phyloP scores from a whole-genome alignment of 2,113 vertebrate species.

The Gallinago undulata region DNA sequence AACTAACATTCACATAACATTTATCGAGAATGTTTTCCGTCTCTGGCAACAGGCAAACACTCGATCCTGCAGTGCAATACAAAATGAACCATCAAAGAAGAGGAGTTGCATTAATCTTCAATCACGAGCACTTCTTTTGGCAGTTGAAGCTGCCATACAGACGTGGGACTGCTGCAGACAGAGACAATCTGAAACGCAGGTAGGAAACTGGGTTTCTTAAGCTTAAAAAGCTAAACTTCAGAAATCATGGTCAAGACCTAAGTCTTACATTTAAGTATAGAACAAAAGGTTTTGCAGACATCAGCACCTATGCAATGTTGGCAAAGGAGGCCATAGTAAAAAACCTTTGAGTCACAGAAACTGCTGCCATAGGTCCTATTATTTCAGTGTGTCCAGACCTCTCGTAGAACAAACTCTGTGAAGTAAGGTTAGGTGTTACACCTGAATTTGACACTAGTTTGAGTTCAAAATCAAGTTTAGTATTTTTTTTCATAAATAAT shows the following conservation, averaged over 20 bases:
- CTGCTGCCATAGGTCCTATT: not conserved
- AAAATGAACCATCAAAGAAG: slow-evolving; percentile 85
- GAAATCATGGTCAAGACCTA: not conserved
- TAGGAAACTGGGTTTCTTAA: slow-evolving; percentile 33
- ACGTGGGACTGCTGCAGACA: slow-evolving; percentile 83
- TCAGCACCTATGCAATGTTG: not conserved
- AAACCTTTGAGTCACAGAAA: not conserved
- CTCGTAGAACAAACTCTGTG: not conserved
- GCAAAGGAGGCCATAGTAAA: not conserved
- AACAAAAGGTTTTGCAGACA: not conserved
- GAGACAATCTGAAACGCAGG: slow-evolving; percentile 80
- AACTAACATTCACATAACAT: not conserved
- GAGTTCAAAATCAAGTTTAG: not conserved
- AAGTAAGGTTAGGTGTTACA: not conserved
- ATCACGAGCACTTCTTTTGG: slow-evolving; percentile 91
- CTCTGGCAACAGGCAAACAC: slow-evolving; percentile 17
- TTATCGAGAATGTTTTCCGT: not conserved
- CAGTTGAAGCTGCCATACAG: slow-evolving; percentile 71
- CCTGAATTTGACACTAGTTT: not conserved
- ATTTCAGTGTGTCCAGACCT: not conserved
- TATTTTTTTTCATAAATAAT: not conserved
- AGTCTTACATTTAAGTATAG: not conserved
- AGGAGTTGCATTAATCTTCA: slow-evolving; percentile 92
- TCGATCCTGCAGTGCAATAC: slow-evolving; percentile 85
- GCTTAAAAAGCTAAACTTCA: not conserved